Evolutionary conservation across 2,113 vertebrate genomes (phyloP), one percentile per base, ranked within the genome.

Genomic region (Tragelaphus strepsiceros): DNA sequence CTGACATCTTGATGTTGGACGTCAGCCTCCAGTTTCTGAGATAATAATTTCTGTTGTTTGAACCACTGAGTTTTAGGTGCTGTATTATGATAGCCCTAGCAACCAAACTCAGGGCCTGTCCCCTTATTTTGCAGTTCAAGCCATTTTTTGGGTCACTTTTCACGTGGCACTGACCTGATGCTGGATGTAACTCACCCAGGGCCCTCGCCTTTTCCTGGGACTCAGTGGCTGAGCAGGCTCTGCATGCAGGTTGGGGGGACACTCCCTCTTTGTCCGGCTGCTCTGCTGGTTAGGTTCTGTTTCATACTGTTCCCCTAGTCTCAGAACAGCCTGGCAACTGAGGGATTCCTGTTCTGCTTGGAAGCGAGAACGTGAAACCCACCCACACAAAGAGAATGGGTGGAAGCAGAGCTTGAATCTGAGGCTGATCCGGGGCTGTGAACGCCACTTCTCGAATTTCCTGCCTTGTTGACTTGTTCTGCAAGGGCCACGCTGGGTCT

Each of bases 271-370:
- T 49, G 15, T 17, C 43, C 21, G 43, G 54, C 43, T 49, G 5
- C 35, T 53, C 14, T 62, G 13, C 6, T 53, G 26, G 17, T 24
- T 43, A 43, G 46, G 5, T 53, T 43, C 16, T 92, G 39, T 22
- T 46, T n/a, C 35, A 12, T 62, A 15, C 15, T 39, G 21, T 3
- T 0, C 15, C 7, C 4, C 22, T 17, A 2, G 1, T 19, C 30
- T 77, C 26, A 62, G 19, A 39, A 26, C 16, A 71, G 26, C 43
- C 39, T 28, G 13, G 2, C 12, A 49, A 58, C 7, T n/a, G 28
- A 53, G 43, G 5, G 30, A 54, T 83, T 28, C 15, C 26, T 6
- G 8, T 86, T 32, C 24, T 8, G 43, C n/a, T 80, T 78, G 16
- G 43, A 85, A 92, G 67, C 4, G 10, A 71, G n/a, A 59, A 28